Base-by-base conservation (phyloP, 2,797 vertebrate genomes). In the Bucorvus abyssinicus region DNA sequence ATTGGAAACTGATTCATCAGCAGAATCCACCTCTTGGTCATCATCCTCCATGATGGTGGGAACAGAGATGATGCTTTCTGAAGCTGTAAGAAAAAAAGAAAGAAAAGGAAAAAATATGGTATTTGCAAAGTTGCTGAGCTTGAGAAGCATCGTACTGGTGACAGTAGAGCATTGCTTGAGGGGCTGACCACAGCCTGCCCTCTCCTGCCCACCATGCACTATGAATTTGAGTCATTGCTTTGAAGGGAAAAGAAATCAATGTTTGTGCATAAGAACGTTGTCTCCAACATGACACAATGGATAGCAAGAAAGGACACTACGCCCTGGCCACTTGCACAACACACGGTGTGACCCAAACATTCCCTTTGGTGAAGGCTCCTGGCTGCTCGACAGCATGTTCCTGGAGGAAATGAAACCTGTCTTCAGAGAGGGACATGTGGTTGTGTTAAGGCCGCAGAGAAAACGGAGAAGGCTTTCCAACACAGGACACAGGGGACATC, bases 1-100 rank as follows among this genome's bases (percentile, higher is more conserved):
- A 5, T 99, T 99, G 44, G 98, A 97, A 79, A 99, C 98, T 0
- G 99, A 99, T 67, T 99, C 99, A 23, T 99, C 99, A 1, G 99
- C 99, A 0, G 99, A 99, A 95, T 99, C 99, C 24, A 99, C 98
- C 38, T 99, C 99, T 95, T 98, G 99, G 76, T 99, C 99, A 5
- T 99, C 99, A 0, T 99, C 99, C 34, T 99, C 99, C 97, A 99
- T 96, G 75, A 98, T 97, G 61, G 97, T 98, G 13, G 98, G 98
- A 81, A 98, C 97, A 4, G 99, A 98, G 14, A 98, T 99, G 97
- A 98, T 97, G 52, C 98, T 98, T 96, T 99, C 99, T 49, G 98
- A 98, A 94, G 97, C 99, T 99, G 97, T 59, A 96, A 97, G 92
- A 89, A 75, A 94, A 95, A 70, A 57, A 50, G n/a, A 24, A 81